Evolutionary conservation across 2,113 vertebrate species (phyloP).

Genomic region (Macquaria australasica): DNA sequence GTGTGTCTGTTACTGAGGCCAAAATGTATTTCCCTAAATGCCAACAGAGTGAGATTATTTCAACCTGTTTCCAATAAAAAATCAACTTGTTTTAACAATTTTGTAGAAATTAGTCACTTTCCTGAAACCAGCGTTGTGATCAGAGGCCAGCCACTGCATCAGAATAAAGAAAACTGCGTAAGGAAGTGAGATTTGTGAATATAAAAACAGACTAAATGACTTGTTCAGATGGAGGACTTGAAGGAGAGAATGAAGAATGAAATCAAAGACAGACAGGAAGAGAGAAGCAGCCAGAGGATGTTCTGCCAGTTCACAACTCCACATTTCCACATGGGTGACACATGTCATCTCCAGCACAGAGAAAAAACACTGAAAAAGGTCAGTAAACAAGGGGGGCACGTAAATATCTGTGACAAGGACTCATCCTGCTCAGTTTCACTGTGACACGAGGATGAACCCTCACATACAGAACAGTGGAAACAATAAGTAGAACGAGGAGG

Average conservation of each 20-base stretch:
- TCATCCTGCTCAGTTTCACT: neutral
- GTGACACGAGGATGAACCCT: neutral
- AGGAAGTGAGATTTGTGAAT: neutral
- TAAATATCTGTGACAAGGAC: neutral
- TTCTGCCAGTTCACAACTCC: constrained; percentile 68
- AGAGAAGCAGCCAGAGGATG: constrained; percentile 57
- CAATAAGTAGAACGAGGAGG: neutral
- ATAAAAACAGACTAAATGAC: neutral
- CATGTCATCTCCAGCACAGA: neutral
- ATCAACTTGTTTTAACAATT: neutral
- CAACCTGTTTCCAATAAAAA: neutral
- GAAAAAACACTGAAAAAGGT: neutral
- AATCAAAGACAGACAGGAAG: constrained; percentile 24
- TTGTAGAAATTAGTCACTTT: neutral
- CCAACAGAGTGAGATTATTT: neutral
- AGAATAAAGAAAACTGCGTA: neutral
- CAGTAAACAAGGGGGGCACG: neutral
- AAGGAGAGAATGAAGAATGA: neutral
- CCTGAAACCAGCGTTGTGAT: neutral
- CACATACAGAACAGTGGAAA: neutral
- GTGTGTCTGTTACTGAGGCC: neutral
- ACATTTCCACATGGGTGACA: constrained; percentile 49
- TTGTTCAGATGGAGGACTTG: neutral
- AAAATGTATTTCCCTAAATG: neutral
- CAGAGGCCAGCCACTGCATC: neutral